phyloP scores from a whole-genome alignment of 2,888 invertebrate species.

The Arenicola marina region DNA sequence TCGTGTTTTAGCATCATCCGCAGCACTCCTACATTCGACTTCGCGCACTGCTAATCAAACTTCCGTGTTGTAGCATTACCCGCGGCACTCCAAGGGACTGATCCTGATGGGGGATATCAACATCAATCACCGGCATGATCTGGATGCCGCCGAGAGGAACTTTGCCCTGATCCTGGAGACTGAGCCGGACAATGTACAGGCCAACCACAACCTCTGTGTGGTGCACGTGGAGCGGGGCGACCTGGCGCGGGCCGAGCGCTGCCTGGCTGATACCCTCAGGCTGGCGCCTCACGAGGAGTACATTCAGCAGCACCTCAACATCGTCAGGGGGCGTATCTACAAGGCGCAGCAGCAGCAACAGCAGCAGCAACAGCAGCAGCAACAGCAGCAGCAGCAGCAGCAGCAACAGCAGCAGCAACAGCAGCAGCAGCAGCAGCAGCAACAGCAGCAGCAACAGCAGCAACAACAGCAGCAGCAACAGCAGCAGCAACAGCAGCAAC shows the following conservation, averaged over 20 bases:
- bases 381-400: constrained; percentile 1
- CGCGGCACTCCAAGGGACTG: constrained; percentile 91
- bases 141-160: constrained; percentile 93
- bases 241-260: constrained; percentile 81
- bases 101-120: constrained; percentile 94
- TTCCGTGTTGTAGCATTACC: constrained; percentile 70
- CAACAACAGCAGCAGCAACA: no score
- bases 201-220: constrained; percentile 90
- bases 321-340: constrained; percentile 73
- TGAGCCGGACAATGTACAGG: constrained; percentile 70
- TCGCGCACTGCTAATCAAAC: background rate
- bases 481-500: no score
- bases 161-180: constrained; percentile 84
- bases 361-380: background rate
- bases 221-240: constrained; percentile 91
- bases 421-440: no score
- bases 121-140: constrained; percentile 91
- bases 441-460: no score
- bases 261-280: constrained; percentile 73
- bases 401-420: constrained; percentile 1
- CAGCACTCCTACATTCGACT: constrained; percentile 15
- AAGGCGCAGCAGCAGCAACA: background rate
- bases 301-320: constrained; percentile 84
- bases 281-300: constrained; percentile 90
- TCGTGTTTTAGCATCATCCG: constrained; percentile 11